Evolutionary conservation across 2,888 invertebrate genomes (phyloP).

Genomic region (Luperina nickerlii): DNA sequence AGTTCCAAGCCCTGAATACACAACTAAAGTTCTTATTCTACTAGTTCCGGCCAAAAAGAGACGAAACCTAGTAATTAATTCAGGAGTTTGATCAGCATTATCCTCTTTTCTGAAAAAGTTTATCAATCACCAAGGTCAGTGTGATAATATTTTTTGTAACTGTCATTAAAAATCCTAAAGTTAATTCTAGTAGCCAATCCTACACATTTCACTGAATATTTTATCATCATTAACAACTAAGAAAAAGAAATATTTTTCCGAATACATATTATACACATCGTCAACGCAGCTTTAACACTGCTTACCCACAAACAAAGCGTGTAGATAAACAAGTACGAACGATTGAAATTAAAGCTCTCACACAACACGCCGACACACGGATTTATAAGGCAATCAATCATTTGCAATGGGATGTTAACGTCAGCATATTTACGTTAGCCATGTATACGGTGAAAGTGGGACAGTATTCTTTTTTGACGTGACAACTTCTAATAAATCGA

Average conservation of each 20-base stretch:
- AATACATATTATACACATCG: not conserved
- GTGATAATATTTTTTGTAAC: no score
- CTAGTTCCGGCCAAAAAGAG: no score
- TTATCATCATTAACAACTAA: not conserved
- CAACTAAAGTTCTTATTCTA: no score
- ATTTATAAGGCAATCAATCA: slow-evolving; percentile 64
- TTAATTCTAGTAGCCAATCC: no score
- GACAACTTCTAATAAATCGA: no score
- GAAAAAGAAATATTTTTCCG: not conserved
- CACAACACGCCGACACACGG: slow-evolving; percentile 23
- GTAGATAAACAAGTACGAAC: slow-evolving; percentile 41
- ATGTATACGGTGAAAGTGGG: not conserved
- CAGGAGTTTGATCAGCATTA: no score
- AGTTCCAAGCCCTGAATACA: no score
- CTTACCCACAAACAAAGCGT: slow-evolving; percentile 20
- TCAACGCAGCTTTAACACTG: slow-evolving; percentile 5
- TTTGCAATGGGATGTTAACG: slow-evolving; percentile 62
- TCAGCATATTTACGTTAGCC: slow-evolving; percentile 38
- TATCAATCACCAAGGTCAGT: no score
- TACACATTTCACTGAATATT: no score
- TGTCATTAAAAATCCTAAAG: no score
- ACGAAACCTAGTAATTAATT: no score
- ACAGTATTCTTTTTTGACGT: slow-evolving; percentile 3
- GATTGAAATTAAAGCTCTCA: slow-evolving; percentile 54
- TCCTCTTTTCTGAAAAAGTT: no score